These are phyloP conservation scores for Chymomyza procnemis DNA, from an alignment of 2,888 invertebrate genomes.

Conservation along the genomic window DNA sequence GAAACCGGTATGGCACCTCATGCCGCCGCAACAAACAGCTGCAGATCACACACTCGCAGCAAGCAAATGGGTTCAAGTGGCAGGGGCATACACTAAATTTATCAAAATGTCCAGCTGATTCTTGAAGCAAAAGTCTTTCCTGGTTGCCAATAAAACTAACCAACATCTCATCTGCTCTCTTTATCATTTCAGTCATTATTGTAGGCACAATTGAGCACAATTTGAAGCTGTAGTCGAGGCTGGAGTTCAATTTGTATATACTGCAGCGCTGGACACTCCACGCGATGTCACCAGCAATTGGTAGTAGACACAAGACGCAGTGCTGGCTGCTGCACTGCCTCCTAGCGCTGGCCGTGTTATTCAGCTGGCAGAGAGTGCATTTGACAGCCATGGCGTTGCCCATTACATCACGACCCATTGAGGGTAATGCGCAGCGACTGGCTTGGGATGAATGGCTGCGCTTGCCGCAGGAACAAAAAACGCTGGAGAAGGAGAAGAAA, in stretches of 20 bases:
- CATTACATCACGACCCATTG: constrained; percentile 78
- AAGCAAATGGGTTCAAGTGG: constrained; percentile 1
- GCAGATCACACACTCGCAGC: constrained; percentile 5
- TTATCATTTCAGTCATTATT: background rate
- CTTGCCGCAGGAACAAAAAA: constrained; percentile 70
- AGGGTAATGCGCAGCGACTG: constrained; percentile 76
- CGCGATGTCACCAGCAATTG: background rate
- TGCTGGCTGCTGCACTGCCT: constrained; percentile 17
- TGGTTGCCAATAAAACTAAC: background rate
- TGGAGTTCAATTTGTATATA: background rate
- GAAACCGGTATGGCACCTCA: constrained; percentile 39
- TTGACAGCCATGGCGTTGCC: constrained; percentile 62
- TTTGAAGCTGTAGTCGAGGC: background rate
- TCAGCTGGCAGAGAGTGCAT: background rate
- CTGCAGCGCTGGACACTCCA: background rate
- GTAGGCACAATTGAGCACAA: background rate
- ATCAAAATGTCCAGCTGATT: background rate
- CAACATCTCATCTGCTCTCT: background rate
- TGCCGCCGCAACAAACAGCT: constrained; percentile 15
- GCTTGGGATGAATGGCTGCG: constrained; percentile 78
- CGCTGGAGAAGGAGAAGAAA: constrained; percentile 75
- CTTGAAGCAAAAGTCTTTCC: constrained; percentile 13
- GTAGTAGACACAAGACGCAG: background rate
- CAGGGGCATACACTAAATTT: background rate
- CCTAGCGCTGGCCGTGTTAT: constrained; percentile 14